Base-by-base conservation (phyloP, 2,113 vertebrate species). In the Planiliza haematocheilus region DNA sequence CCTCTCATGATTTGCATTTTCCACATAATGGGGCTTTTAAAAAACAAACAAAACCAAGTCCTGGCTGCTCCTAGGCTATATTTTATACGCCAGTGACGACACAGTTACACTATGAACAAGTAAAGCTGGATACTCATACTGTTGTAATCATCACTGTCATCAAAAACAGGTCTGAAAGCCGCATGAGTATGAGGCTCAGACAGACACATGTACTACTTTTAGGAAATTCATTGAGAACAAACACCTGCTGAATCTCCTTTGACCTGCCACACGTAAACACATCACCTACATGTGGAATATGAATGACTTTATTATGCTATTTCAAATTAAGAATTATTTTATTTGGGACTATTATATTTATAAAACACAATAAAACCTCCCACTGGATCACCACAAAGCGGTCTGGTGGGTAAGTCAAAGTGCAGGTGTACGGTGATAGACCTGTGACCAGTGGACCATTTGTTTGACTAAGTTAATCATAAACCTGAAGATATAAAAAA, bases 391-490 rank as follows among this genome's bases (percentile, higher is more conserved):
- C 38, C 24, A 59, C 2, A 7, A 61, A 55, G 48, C 56, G 49
- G 13, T 48, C 52, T 2, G 48, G 46, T 57, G 43, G 38, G 39
- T 7, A 36, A 53, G 4, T 10, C 4, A 1, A 3, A 38, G 37
- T 14, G 10, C 34, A 63, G 51, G 61, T 57, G 41, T 10, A 21
- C 20, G 14, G 21, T 36, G 53, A 50, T 24, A 20, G 51, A 77
- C 65, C 80, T 70, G 76, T 63, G 70, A 77, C 83, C 79, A 64
- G 85, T 17, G 21, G 62, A 36, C 10, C 18, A 3, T 39, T 64
- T 88, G 68, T 76, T 81, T 74, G 75, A 68, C 9, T 21, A n/a
- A 8, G 88, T 89, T 89, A 88, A 89, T 89, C 21, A 91, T 89
- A 50, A 89, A 88, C 87, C 14, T 0, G 38, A 74, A 7, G 10